Conservation (phyloP, 2,888 invertebrate species). For the Pachycephus smyrnensis region DNA sequence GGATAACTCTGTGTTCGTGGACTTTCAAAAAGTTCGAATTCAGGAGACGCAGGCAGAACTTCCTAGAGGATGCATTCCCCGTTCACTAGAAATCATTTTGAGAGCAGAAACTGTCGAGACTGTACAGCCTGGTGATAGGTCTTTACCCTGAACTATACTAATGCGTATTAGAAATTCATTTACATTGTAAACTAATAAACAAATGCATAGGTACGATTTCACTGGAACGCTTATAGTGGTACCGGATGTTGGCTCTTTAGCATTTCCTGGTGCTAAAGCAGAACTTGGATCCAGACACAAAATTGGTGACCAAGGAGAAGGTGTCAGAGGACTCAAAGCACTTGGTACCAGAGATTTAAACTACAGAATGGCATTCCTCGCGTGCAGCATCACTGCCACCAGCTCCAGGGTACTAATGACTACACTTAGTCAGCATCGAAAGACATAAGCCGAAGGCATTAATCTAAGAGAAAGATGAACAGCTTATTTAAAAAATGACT, state of each 20-base stretch:
- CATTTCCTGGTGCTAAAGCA: slow-evolving; percentile 87
- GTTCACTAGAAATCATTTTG: slow-evolving; percentile 94
- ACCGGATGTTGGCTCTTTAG: slow-evolving; percentile 91
- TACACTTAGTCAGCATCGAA: too few species aligned
- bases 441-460: too few species aligned
- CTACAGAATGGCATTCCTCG: slow-evolving; percentile 92
- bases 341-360: slow-evolving; percentile 88
- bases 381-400: slow-evolving; percentile 90
- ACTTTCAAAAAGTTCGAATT: slow-evolving; percentile 97
- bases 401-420: slow-evolving; percentile 75
- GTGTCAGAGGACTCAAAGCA: slow-evolving; percentile 87
- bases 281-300: slow-evolving; percentile 83
- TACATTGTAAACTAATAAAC: background rate
- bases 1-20: slow-evolving; percentile 94
- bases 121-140: slow-evolving; percentile 87
- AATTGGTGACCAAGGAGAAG: slow-evolving; percentile 80
- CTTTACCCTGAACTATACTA: slow-evolving; percentile 56
- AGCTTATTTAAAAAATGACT: background rate
- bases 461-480: background rate
- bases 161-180: background rate
- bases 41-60: slow-evolving; percentile 98
- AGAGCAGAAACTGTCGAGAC: slow-evolving; percentile 96
- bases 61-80: slow-evolving; percentile 95
- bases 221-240: slow-evolving; percentile 97
- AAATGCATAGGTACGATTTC: slow-evolving; percentile 80